phyloP scores from a whole-genome alignment of 2,888 invertebrate genomes.

The Steinernema hermaphroditum region DNA sequence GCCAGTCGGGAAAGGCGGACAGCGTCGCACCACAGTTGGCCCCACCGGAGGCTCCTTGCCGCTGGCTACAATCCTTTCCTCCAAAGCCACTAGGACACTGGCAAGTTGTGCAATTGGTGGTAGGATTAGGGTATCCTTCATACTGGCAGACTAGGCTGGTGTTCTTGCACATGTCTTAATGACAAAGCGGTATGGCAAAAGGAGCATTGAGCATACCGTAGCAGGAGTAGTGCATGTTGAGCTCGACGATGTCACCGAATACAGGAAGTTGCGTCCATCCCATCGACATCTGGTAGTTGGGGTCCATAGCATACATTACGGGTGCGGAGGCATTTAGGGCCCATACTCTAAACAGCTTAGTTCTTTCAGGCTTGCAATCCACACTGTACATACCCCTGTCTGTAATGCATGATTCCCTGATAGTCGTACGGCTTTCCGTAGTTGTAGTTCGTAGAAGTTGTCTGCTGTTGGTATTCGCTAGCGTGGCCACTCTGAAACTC shows the following conservation, averaged over 20 bases:
- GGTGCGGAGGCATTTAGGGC: too few relatives aligned
- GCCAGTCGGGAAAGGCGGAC: background rate
- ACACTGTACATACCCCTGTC: background rate
- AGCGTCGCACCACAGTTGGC: background rate
- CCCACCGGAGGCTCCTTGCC: background rate
- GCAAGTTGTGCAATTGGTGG: background rate
- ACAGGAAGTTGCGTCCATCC: background rate
- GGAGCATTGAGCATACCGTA: background rate
- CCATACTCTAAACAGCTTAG: too few relatives aligned
- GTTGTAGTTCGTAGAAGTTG: background rate
- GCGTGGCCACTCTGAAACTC: background rate
- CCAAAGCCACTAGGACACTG: constrained; percentile 7
- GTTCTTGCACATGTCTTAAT: background rate
- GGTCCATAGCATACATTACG: background rate
- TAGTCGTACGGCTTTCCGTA: background rate
- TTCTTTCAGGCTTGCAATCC: too few relatives aligned
- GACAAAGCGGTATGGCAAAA: too few relatives aligned
- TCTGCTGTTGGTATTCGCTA: background rate
- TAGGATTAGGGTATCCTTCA: background rate
- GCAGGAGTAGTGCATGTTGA: background rate
- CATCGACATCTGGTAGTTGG: background rate
- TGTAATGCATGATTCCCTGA: background rate
- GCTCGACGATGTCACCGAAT: background rate
- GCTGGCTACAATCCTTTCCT: background rate
- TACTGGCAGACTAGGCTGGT: background rate